A percentile compares a stretch with the other conserved stretches of the same genome.
Conservation (phyloP, 2,113 vertebrate species). For the Apistogramma diplotaenia region DNA sequence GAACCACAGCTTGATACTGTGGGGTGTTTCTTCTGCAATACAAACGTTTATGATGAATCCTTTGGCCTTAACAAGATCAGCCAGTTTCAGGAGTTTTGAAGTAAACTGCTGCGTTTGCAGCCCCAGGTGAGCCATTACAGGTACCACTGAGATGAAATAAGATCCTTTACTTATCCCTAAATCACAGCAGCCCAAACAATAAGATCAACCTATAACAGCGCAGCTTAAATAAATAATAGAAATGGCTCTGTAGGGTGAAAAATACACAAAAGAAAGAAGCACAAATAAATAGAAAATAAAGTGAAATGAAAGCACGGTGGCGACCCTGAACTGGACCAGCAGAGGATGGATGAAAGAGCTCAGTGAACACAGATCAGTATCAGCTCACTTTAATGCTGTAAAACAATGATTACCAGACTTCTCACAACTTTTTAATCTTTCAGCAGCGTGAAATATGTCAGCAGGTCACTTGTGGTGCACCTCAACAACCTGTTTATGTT, state of each 20-base stretch:
- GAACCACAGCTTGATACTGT: background rate
- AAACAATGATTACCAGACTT: background rate
- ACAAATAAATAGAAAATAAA: background rate
- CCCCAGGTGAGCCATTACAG: background rate
- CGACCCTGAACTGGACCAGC: too few relatives aligned
- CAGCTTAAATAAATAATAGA: background rate
- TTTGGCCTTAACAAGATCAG: background rate
- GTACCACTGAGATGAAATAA: background rate
- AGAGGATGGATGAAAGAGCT: background rate
- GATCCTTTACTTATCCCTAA: background rate
- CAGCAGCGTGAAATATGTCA: background rate
- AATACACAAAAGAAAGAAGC: accelerated
- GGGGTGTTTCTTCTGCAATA: too few relatives aligned
- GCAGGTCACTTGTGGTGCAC: accelerated
- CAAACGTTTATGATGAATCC: accelerated
- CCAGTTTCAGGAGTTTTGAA: too few relatives aligned
- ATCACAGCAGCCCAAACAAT: background rate
- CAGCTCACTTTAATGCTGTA: background rate
- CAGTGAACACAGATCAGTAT: background rate
- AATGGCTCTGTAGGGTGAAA: background rate
- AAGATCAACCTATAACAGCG: too few relatives aligned
- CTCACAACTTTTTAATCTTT: background rate
- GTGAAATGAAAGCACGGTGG: background rate
- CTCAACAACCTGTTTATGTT: background rate
- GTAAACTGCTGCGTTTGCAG: too few relatives aligned